Base-by-base conservation (phyloP, 2,888 invertebrate species). In the Coecobrya sp. region DNA sequence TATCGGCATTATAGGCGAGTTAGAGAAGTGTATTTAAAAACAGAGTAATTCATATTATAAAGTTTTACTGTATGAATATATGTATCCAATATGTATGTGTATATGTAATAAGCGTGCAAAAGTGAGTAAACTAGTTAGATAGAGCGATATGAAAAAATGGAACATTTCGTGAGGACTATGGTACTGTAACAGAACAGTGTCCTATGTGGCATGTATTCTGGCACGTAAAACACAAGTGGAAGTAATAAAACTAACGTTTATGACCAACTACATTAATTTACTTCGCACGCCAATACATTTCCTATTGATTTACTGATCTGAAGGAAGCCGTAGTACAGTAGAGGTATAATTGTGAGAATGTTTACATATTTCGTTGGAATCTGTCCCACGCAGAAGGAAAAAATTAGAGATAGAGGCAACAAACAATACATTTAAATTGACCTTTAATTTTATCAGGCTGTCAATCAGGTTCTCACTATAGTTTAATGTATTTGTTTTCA, bases 221-320 rank as follows among this genome's bases (percentile, higher is more conserved):
- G 19, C 70, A 70, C 70, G 73, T 45, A 73, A 42, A 45, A 73
- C 11, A 45, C n/a, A 73, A 73, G 22, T 73, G 73, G 22, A 19
- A 19, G 73, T 22, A 73, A 19, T 42, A 22, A 45, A 73, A 73
- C 45, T 73, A 19, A 73, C n/a, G 22, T 42, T 73, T 45, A 45
- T 10, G 22, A 19, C 2, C 1, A 73, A 22, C 1, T 42, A 16
- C 42, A 11, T n/a, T n/a, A 73, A 45, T 45, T 22, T 22, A 73
- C 22, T 42, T 73, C 42, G n/a, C 73, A 73, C 42, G 73, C 73
- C n/a, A 45, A 73, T 73, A 45, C 11, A 45, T 73, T 45, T 73
- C 0, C 8, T 45, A 73, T 73, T 45, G 42, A 45, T 22, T 73
- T 36, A 36, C 36, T 68, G 30, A n/a, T 68, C 36, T 1, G 36